A percentile compares a stretch with the other conserved stretches of the same genome.
Evolutionary conservation across 2,113 vertebrate genomes (phyloP).

Genomic region (Pseudorasbora parva): DNA sequence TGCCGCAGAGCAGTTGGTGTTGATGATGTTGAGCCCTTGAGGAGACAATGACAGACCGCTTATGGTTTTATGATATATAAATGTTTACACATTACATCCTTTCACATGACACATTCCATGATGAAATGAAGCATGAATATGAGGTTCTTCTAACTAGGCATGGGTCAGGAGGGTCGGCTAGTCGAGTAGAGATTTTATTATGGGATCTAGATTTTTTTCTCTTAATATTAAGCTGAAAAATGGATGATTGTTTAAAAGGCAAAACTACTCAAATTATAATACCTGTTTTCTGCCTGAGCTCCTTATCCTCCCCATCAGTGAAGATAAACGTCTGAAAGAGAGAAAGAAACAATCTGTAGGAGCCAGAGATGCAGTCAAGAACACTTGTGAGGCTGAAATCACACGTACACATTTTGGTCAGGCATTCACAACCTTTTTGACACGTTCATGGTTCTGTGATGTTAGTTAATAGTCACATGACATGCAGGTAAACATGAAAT

Average conservation of each 20-base stretch:
- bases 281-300: slow-evolving; percentile 84
- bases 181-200: neutral
- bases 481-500: too few species aligned
- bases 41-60: neutral
- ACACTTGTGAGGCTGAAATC: neutral
- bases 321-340: slow-evolving; percentile 91
- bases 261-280: slow-evolving; percentile 21
- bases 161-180: neutral
- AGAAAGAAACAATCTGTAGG: neutral
- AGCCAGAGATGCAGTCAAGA: too few species aligned
- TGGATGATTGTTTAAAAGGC: neutral
- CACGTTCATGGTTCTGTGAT: too few species aligned
- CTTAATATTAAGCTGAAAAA: neutral
- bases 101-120: neutral
- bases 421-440: neutral
- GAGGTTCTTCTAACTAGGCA: neutral
- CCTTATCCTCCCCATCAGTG: slow-evolving; percentile 90
- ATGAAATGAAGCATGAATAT: neutral
- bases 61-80: neutral
- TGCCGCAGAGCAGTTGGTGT: slow-evolving; percentile 95
- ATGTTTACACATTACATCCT: too few species aligned
- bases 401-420: neutral
- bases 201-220: neutral
- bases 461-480: too few species aligned
- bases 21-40: slow-evolving; percentile 86